Conservation (phyloP, 2,113 vertebrate species). For the Arothron firmamentum region DNA sequence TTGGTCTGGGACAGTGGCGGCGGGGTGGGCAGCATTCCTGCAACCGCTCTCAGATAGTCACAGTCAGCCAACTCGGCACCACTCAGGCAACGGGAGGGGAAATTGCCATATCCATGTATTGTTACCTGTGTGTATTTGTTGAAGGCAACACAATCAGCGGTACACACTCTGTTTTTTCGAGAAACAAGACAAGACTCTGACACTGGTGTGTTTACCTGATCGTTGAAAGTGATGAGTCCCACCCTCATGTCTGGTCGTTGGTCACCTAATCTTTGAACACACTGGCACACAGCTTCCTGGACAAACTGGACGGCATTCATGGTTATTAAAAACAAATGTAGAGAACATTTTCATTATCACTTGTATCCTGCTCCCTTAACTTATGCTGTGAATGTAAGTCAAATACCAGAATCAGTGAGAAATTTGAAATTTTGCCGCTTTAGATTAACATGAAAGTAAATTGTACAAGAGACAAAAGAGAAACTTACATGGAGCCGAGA, state of each 20-base stretch:
- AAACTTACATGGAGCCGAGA: conserved; percentile 62
- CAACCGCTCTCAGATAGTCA: conserved; percentile 52
- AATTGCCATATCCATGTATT: conserved; percentile 56
- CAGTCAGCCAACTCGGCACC: conserved; percentile 49
- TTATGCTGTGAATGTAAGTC: not conserved
- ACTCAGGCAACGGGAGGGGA: conserved; percentile 27
- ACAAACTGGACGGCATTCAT: conserved; percentile 52
- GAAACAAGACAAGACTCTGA: not conserved
- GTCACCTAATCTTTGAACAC: conserved; percentile 51
- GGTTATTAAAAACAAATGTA: too few relatives aligned
- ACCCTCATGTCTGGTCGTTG: conserved; percentile 51
- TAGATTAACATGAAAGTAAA: not conserved
- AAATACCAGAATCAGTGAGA: not conserved
- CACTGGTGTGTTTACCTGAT: conserved; percentile 41
- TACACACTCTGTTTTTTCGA: not conserved
- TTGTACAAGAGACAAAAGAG: not conserved
- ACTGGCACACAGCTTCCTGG: conserved; percentile 62
- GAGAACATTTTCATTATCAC: not conserved
- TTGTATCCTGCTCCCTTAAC: not conserved
- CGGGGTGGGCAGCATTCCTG: conserved; percentile 49
- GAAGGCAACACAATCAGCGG: not conserved
- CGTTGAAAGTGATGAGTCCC: conserved; percentile 70
- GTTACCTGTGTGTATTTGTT: conserved; percentile 55
- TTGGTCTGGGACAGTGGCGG: conserved; percentile 61
- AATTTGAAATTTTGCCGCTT: not conserved